phyloP scores from a whole-genome alignment of 2,888 invertebrate genomes.

The Scelioninae gen. 2 region DNA sequence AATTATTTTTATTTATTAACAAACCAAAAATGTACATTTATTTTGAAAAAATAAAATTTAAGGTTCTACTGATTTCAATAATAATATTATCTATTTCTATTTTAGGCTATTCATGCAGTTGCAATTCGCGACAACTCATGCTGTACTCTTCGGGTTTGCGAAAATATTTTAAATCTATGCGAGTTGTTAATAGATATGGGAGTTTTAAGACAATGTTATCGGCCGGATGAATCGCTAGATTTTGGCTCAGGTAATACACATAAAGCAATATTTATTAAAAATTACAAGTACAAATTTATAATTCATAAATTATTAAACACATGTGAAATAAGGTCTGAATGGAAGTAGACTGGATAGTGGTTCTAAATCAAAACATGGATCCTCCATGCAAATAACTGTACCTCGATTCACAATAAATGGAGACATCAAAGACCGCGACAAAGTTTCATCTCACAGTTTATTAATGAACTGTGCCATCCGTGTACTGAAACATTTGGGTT shows the following conservation, averaged over 20 bases:
- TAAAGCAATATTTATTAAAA: not conserved
- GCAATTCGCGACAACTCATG: conserved; percentile 89
- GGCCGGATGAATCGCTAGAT: conserved; percentile 53
- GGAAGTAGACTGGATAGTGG: conserved; percentile 47
- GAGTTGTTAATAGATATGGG: conserved; percentile 95
- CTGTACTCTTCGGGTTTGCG: conserved; percentile 92
- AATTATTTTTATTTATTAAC: too few relatives aligned
- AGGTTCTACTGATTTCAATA: too few relatives aligned
- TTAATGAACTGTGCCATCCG: conserved; percentile 84
- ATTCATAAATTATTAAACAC: not conserved
- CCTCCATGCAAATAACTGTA: conserved; percentile 50
- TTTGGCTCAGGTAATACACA: conserved; percentile 31
- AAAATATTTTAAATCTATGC: conserved; percentile 93
- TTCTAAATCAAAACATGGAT: conserved; percentile 49
- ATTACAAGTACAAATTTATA: not conserved
- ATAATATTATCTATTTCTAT: not conserved
- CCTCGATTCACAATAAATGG: conserved; percentile 45
- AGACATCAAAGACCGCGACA: conserved; percentile 47
- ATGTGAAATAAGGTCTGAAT: conserved; percentile 33
- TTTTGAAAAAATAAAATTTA: too few relatives aligned
- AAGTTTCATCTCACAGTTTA: conserved; percentile 80
- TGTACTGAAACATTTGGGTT: conserved; percentile 92
- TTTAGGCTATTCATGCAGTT: conserved; percentile 89
- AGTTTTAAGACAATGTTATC: conserved; percentile 78
- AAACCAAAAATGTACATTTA: too few relatives aligned